Percentiles rank a stretch among this genome's conserved stretches.
Conservation (phyloP, 1,140 invertebrate species). For the Apis florea region DNA sequence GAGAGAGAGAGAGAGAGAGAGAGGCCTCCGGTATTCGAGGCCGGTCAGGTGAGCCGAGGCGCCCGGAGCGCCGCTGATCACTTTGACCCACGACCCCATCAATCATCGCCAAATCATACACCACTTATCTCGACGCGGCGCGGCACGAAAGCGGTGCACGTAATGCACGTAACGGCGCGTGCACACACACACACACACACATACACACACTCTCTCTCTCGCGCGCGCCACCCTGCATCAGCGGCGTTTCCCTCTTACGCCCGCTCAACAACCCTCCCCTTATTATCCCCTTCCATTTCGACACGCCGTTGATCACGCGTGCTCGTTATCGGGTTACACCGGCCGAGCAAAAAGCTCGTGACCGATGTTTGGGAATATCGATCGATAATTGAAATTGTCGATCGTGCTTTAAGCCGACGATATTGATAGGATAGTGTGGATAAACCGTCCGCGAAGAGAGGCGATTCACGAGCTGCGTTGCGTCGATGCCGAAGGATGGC, state of each 20-base stretch:
- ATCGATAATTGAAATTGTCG: constrained; percentile 19
- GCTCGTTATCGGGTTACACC: constrained; percentile 41
- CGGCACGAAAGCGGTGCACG: constrained; percentile 73
- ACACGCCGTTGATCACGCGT: constrained; percentile 12
- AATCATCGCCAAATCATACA: constrained; percentile 80
- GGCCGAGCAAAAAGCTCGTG: not conserved
- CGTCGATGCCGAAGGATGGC: too few relatives aligned
- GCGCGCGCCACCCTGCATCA: not conserved
- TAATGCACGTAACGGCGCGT: constrained; percentile 66
- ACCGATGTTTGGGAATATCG: constrained; percentile 1
- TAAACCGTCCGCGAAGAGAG: too few relatives aligned
- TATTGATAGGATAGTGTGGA: not conserved
- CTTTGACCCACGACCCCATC: constrained; percentile 78
- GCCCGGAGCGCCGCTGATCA: constrained; percentile 79
- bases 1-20: too few relatives aligned
- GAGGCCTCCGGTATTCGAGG: constrained; percentile 60
- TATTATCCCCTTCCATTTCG: not conserved
- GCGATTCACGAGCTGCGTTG: too few relatives aligned
- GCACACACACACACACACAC: constrained; percentile 44
- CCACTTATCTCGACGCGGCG: constrained; percentile 70
- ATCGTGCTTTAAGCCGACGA: not conserved
- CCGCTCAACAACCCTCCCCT: not conserved
- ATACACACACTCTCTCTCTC: constrained; percentile 28
- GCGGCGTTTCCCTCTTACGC: constrained; percentile 4
- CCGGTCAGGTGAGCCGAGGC: constrained; percentile 73